Evolutionary conservation across 2,797 vertebrate species (phyloP).

Genomic region (Macropus fuliginosus): DNA sequence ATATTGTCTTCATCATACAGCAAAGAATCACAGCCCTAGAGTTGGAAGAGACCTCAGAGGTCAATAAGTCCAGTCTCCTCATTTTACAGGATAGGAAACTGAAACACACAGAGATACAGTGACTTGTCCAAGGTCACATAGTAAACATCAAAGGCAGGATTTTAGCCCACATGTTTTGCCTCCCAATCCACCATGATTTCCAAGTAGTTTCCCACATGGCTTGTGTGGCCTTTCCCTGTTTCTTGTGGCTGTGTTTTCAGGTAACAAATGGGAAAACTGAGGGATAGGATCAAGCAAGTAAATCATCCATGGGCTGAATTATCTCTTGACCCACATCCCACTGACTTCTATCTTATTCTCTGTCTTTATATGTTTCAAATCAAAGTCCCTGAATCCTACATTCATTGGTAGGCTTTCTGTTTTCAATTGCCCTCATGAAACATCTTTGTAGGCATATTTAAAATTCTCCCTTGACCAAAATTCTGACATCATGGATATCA

Average conservation of each 20-base stretch:
- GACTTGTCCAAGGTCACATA: background rate
- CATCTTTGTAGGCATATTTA: background rate
- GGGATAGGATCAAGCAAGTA: background rate
- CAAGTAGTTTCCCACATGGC: background rate
- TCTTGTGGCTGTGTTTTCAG: background rate
- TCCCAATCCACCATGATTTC: background rate
- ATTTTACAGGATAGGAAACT: background rate
- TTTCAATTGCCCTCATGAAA: background rate
- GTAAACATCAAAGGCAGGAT: background rate
- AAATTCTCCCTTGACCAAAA: background rate
- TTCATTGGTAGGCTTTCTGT: background rate
- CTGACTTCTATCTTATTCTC: background rate
- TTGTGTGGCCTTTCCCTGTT: background rate
- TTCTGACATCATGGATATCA: background rate
- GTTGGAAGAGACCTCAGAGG: background rate
- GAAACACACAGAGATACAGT: background rate
- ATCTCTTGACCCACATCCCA: background rate
- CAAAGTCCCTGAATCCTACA: background rate
- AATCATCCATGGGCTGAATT: background rate
- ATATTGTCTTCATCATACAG: background rate
- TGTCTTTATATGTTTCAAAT: background rate
- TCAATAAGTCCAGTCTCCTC: background rate
- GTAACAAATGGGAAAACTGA: background rate
- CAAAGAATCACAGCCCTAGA: background rate
- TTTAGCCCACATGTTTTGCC: background rate